A percentile compares a stretch with the other conserved stretches of the same genome.
These are phyloP conservation scores for Ichneumoninae sp. DNA, from an alignment of 2,888 invertebrate species.

Conservation along the genomic window DNA sequence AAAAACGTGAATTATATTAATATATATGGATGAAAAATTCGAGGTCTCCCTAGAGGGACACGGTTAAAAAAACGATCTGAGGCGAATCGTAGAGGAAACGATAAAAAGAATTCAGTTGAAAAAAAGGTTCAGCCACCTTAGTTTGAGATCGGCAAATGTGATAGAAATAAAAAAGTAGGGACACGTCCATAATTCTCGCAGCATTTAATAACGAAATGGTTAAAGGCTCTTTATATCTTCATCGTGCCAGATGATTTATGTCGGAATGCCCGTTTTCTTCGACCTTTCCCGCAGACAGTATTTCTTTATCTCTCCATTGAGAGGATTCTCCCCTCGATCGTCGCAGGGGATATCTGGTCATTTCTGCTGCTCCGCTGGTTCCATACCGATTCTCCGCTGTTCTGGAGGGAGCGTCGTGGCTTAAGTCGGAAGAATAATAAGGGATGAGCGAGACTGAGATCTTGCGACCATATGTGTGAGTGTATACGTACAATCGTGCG, in stretches of 20 bases:
- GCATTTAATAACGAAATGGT: slow-evolving; percentile 20
- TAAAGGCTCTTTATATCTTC: not conserved
- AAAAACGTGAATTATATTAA: not conserved
- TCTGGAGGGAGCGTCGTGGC: slow-evolving; percentile 20
- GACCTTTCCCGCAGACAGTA: slow-evolving; percentile 4
- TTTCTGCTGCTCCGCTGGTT: slow-evolving; percentile 41
- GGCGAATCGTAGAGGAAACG: not conserved
- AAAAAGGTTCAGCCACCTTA: not conserved
- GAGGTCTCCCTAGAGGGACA: not conserved
- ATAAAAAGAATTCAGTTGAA: not conserved
- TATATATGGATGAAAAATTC: not conserved
- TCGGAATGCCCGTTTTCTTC: slow-evolving; percentile 9
- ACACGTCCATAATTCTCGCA: not conserved
- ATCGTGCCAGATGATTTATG: slow-evolving; percentile 22
- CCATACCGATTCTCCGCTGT: not conserved
- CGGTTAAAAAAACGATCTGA: not conserved
- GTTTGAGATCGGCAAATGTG: not conserved
- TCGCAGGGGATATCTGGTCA: slow-evolving; percentile 58
- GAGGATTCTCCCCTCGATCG: slow-evolving; percentile 37
- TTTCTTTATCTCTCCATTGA: slow-evolving; percentile 35
- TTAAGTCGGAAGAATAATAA: slow-evolving; percentile 44
- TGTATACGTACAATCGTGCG: slow-evolving; percentile 32
- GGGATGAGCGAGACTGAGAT: slow-evolving; percentile 29
- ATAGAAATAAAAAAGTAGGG: not conserved
- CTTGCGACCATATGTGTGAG: slow-evolving; percentile 3